phyloP scores from a whole-genome alignment of 2,113 vertebrate genomes.

The Alligator sinensis region DNA sequence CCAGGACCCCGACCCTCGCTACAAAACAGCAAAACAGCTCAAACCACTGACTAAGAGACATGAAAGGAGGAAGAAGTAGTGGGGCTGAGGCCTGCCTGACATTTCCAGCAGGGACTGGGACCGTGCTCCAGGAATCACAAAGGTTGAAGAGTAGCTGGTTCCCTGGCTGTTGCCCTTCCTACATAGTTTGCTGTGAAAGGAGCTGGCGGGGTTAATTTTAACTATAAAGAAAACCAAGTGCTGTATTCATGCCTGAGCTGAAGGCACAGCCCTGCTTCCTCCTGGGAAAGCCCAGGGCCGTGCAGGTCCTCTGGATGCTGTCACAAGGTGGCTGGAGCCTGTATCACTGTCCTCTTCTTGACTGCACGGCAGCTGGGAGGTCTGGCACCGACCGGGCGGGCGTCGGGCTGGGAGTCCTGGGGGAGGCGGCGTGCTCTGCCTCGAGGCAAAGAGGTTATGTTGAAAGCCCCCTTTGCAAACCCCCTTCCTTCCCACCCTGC shows the following conservation, averaged over 20 bases:
- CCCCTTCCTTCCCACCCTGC: background rate
- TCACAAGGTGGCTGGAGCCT: background rate
- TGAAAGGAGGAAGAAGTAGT: background rate
- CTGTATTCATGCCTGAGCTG: background rate
- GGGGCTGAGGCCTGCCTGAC: background rate
- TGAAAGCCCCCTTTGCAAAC: background rate
- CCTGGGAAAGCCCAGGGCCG: background rate
- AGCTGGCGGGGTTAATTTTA: background rate
- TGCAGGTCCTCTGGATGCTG: background rate
- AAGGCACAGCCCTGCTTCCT: background rate
- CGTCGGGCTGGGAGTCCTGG: background rate
- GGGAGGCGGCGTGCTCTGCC: background rate
- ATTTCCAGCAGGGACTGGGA: background rate
- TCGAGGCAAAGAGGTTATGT: background rate
- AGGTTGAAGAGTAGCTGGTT: background rate
- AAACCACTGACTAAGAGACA: background rate
- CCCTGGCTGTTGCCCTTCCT: background rate
- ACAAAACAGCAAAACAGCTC: background rate
- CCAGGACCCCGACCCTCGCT: background rate
- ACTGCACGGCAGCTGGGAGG: background rate
- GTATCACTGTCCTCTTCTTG: background rate
- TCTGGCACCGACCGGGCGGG: background rate
- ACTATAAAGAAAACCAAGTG: background rate
- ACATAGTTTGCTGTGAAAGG: background rate
- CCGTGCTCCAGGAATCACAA: background rate